Evolutionary conservation across 2,113 vertebrate genomes (phyloP).

Genomic region (Chinchilla lanigera): DNA sequence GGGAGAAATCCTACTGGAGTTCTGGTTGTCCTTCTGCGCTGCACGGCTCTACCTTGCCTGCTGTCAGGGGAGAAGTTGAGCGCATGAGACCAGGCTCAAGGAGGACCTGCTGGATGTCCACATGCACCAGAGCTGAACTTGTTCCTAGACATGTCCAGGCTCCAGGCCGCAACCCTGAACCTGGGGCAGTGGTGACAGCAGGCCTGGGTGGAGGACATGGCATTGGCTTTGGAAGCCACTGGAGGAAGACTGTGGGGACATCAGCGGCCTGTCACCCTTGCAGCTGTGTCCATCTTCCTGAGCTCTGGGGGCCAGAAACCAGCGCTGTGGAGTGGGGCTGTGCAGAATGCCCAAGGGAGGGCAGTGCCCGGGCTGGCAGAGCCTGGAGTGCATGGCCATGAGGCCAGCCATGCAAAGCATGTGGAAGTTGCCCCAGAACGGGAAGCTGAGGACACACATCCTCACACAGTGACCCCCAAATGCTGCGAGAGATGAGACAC

Average conservation of each 20-base stretch:
- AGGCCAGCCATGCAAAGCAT: not conserved
- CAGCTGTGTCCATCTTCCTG: fast-evolving
- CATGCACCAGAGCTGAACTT: fast-evolving
- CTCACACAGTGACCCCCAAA: fast-evolving
- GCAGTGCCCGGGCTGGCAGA: fast-evolving
- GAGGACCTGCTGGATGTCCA: not conserved
- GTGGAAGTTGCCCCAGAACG: not conserved
- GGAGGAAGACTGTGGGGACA: not conserved
- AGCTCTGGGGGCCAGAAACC: not conserved
- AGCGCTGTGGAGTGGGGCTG: fast-evolving
- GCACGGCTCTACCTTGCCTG: not conserved
- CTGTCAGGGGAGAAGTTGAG: not conserved
- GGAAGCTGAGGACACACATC: fast-evolving
- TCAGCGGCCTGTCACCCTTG: fast-evolving
- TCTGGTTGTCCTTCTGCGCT: not conserved
- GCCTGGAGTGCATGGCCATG: fast-evolving
- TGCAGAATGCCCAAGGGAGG: fast-evolving
- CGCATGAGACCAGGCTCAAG: fast-evolving
- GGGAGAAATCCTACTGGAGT: not conserved
- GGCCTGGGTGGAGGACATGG: fast-evolving
- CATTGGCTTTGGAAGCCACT: not conserved
- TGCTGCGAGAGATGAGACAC: fast-evolving
- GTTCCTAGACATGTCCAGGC: fast-evolving
- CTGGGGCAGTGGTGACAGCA: fast-evolving
- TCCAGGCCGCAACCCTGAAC: fast-evolving